A percentile compares a stretch with the other conserved stretches of the same genome.
Conservation (phyloP, 2,888 invertebrate genomes). For the Cenopis cana region DNA sequence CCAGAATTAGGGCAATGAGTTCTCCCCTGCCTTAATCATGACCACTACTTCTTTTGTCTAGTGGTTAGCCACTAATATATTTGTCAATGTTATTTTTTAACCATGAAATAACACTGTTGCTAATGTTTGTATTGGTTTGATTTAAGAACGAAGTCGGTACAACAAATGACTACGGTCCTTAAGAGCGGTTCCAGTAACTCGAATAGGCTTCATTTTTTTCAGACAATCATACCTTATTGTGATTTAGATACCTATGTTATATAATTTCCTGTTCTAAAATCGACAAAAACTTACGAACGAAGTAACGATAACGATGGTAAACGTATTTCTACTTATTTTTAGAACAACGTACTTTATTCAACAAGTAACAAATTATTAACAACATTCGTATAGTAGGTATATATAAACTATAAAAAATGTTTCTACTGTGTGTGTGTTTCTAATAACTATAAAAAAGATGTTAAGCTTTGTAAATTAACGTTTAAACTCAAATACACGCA, state of each 20-base stretch:
- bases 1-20: too few relatives aligned
- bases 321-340: too few relatives aligned
- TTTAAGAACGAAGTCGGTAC: neutral
- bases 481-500: neutral
- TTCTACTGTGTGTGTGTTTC: too few relatives aligned
- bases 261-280: constrained; percentile 34
- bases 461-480: too few relatives aligned
- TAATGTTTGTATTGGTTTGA: neutral
- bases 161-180: constrained; percentile 10
- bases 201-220: constrained; percentile 30
- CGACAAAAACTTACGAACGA: constrained; percentile 31
- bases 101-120: neutral
- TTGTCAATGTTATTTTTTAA: neutral
- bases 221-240: constrained; percentile 4
- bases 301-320: neutral
- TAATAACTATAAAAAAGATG: too few relatives aligned
- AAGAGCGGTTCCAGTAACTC: constrained; percentile 23
- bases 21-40: too few relatives aligned
- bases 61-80: too few relatives aligned
- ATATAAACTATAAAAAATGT: too few relatives aligned
- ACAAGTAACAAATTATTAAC: too few relatives aligned
- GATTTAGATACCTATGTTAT: constrained; percentile 22
- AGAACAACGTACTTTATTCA: too few relatives aligned
- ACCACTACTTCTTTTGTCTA: too few relatives aligned
- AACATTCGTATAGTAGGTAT: too few relatives aligned